Evolutionary conservation across 2,888 invertebrate genomes (phyloP).

Genomic region (Ethmia dodecea): DNA sequence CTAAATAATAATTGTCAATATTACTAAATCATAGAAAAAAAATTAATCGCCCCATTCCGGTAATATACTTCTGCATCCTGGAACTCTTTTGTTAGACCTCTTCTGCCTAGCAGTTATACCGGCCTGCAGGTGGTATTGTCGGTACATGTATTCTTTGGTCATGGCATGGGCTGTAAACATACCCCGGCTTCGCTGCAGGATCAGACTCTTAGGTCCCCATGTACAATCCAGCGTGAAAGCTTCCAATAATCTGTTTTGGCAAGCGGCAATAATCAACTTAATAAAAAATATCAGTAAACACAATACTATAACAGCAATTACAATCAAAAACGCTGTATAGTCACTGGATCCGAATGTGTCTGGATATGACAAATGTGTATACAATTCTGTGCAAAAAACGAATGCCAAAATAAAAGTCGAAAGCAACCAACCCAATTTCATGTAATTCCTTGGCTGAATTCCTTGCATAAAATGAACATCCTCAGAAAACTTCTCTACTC

Average conservation of each 20-base stretch:
- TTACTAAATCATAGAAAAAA: too few species aligned
- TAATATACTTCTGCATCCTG: not conserved
- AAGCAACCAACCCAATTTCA: slow-evolving; percentile 44
- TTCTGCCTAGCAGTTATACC: slow-evolving; percentile 50
- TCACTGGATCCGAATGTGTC: not conserved
- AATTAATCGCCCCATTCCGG: too few species aligned
- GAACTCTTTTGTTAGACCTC: slow-evolving; percentile 34
- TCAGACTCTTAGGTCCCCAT: slow-evolving; percentile 55
- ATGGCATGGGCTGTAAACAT: slow-evolving; percentile 71
- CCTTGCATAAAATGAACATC: slow-evolving; percentile 71
- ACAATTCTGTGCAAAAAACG: slow-evolving; percentile 31
- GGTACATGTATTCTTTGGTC: slow-evolving; percentile 71
- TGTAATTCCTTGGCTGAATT: slow-evolving; percentile 40
- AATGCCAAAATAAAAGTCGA: slow-evolving; percentile 32
- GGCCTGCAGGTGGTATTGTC: slow-evolving; percentile 65
- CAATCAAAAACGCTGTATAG: slow-evolving; percentile 11
- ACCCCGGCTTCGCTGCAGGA: slow-evolving; percentile 55
- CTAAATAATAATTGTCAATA: too few species aligned
- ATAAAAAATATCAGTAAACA: slow-evolving; percentile 15
- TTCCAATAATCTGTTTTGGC: slow-evolving; percentile 26
- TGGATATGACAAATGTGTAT: not conserved
- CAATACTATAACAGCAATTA: slow-evolving; percentile 12
- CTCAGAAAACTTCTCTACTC: slow-evolving; percentile 53
- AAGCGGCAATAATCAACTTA: slow-evolving; percentile 30
- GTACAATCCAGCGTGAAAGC: slow-evolving; percentile 32